A percentile compares a stretch with the other conserved stretches of the same genome.
These are phyloP conservation scores for Apantesis nais DNA, from an alignment of 2,888 invertebrate genomes.

Conservation along the genomic window DNA sequence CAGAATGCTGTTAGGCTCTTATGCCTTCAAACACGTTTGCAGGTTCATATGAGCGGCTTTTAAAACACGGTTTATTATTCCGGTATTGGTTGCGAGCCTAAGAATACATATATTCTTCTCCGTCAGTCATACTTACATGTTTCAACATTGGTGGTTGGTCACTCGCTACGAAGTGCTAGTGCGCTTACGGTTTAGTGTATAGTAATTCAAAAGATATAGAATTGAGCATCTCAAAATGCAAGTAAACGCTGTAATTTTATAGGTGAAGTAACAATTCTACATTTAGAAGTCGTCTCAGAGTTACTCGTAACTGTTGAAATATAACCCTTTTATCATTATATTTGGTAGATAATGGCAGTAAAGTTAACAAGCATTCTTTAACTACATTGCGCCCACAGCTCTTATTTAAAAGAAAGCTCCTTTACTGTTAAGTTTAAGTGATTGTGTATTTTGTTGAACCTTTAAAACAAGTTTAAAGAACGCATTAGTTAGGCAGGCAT, in stretches of 20 bases:
- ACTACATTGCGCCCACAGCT: background rate
- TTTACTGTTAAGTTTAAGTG: background rate
- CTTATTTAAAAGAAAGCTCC: background rate
- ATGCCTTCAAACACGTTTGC: background rate
- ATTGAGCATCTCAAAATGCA: background rate
- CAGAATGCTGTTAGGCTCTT: background rate
- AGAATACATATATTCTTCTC: too few relatives aligned
- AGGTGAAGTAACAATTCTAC: background rate
- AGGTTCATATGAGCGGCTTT: background rate
- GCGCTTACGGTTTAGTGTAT: background rate
- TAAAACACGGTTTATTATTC: background rate
- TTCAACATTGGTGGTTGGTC: background rate
- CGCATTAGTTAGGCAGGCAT: too few relatives aligned
- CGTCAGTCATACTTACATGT: background rate
- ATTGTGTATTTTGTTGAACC: too few relatives aligned
- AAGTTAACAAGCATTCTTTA: too few relatives aligned
- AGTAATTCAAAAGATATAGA: background rate
- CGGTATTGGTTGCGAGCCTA: background rate
- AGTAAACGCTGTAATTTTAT: background rate
- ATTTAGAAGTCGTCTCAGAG: too few relatives aligned
- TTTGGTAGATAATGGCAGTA: background rate
- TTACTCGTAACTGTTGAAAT: background rate
- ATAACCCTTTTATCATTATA: background rate
- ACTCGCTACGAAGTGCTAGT: background rate
- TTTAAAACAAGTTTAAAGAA: background rate